These are phyloP conservation scores for Corythornis madagascariensis DNA, from an alignment of 2,113 vertebrate species.

Conservation along the genomic window DNA sequence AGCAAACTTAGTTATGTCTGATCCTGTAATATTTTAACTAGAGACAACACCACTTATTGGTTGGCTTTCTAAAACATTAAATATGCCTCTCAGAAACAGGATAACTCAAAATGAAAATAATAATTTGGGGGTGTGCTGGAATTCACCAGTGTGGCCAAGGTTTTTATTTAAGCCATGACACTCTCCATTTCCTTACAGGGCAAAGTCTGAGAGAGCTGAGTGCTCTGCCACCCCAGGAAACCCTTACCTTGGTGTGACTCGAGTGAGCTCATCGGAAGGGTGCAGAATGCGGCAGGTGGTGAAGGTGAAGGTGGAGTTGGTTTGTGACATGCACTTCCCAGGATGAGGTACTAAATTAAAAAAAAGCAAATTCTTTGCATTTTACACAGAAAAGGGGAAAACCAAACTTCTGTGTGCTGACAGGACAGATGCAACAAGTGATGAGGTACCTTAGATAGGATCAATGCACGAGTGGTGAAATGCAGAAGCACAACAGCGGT, in stretches of 20 bases:
- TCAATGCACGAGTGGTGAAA: conserved; percentile 58
- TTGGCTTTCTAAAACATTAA: neutral
- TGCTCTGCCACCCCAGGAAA: neutral
- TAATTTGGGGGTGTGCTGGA: neutral
- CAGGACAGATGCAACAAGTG: conserved; percentile 53
- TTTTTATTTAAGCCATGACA: neutral
- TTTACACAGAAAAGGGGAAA: conserved; percentile 57
- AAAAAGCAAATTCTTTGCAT: conserved; percentile 74
- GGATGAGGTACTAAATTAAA: conserved; percentile 88
- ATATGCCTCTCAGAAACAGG: neutral
- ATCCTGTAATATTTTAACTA: neutral
- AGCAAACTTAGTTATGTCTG: neutral
- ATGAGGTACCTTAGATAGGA: conserved; percentile 61
- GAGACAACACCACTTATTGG: neutral
- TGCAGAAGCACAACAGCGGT: neutral
- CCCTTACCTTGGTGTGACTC: conserved; percentile 93
- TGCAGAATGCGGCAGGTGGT: conserved; percentile 98
- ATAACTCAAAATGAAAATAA: neutral
- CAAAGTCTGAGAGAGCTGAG: neutral
- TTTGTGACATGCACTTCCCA: conserved; percentile 96
- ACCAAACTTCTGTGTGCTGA: neutral
- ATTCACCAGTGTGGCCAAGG: neutral
- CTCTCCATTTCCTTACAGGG: neutral
- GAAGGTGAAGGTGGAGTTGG: conserved; percentile 97
- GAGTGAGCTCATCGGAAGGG: conserved; percentile 93